Evolutionary conservation across 2,113 vertebrate species (phyloP), one percentile per base, ranked within the genome.

Genomic region (Pogona vitticeps): DNA sequence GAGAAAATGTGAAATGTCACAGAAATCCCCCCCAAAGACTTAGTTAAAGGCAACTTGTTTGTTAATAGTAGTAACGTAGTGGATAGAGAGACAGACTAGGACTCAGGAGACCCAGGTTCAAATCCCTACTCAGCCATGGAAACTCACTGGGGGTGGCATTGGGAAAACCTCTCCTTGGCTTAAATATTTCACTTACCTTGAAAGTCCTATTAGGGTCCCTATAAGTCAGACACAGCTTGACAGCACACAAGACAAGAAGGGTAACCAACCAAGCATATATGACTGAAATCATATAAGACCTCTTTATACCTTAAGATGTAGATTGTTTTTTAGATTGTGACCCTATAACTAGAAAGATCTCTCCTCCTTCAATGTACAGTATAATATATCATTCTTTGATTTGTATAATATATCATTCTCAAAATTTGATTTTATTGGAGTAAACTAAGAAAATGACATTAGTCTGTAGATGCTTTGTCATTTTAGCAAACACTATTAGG

Each of bases 401-500:
- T 59, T 38, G n/a, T n/a, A n/a, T n/a, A n/a, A 52, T 5, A 52
- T 52, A 52, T 52, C 28, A 63, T 76, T 75, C 40, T 75, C n/a
- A 33, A 71, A 84, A 58, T 83, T 72, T 31, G 72, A 59, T 31
- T 59, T 38, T 83, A n/a, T 28, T 63, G 58, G 26, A 79, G 56
- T 61, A 79, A 38, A 79, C 20, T 38, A 75, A 84, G 82, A 61
- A 75, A 84, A 75, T 52, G 58, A 75, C 61, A 58, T 75, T 40
- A 84, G 71, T 42, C 38, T 63, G 36, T 42, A 26, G 58, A 17
- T 23, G 42, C 71, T 75, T 75, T 84, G 70, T 58, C 71, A 56
- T 75, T 75, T 10, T 75, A 15, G 70, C 56, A 83, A 83, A 83
- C 73, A 61, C 36, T 84, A 63, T 84, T 84, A 84, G 36, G 40